Percentiles rank a stretch among this genome's conserved stretches.
These are phyloP conservation scores for Drosophila asahinai DNA, from an alignment of 1,140 invertebrate species.

Conservation along the genomic window DNA sequence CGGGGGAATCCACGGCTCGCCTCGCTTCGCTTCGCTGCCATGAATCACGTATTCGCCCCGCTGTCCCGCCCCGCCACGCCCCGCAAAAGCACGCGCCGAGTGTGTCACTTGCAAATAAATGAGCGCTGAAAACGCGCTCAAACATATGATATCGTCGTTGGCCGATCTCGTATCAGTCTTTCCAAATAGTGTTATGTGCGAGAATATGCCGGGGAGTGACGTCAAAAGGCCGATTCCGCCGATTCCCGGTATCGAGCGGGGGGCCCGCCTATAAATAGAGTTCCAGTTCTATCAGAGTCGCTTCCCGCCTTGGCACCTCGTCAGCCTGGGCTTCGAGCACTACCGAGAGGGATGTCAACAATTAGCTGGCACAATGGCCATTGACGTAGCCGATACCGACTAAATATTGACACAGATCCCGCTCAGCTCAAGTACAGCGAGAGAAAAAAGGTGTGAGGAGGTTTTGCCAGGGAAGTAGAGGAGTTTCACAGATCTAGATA, in stretches of 20 bases:
- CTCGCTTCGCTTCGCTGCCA: constrained; percentile 10
- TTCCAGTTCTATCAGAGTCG: constrained; percentile 29
- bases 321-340: too few relatives aligned
- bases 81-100: constrained; percentile 4
- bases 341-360: constrained; percentile 45
- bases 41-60: constrained; percentile 42
- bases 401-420: constrained; percentile 46
- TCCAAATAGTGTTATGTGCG: constrained; percentile 9
- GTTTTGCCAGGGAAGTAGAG: too few relatives aligned
- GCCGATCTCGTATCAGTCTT: constrained; percentile 6
- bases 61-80: neutral
- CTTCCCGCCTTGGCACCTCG: constrained; percentile 36
- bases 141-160: constrained; percentile 24
- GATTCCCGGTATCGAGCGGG: constrained; percentile 3
- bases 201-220: constrained; percentile 40
- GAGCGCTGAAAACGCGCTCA: constrained; percentile 30
- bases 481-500: too few relatives aligned
- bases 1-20: constrained; percentile 37
- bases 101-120: constrained; percentile 35
- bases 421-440: constrained; percentile 2
- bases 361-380: constrained; percentile 47
- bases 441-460: neutral
- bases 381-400: constrained; percentile 40
- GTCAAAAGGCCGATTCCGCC: constrained; percentile 47
- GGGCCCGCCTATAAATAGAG: constrained; percentile 46